phyloP scores from a whole-genome alignment of 2,888 invertebrate species.

The Folsomia candida region DNA sequence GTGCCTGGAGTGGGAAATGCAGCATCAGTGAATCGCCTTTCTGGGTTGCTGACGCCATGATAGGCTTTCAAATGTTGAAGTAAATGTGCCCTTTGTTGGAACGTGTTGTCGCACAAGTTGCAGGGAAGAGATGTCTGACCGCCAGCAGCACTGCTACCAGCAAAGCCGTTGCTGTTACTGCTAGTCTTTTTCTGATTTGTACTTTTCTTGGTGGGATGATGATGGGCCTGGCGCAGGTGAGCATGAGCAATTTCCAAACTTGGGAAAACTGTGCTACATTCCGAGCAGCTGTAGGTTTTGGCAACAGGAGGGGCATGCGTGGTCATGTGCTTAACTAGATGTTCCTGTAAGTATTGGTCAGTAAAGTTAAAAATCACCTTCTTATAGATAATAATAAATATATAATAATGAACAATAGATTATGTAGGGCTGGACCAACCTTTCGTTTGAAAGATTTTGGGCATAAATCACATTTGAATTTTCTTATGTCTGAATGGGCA shows the following conservation, averaged over 20 bases:
- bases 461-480: conserved; percentile 44
- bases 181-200: too few relatives aligned
- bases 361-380: too few relatives aligned
- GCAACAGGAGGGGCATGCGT: conserved; percentile 45
- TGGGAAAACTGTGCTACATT: conserved; percentile 43
- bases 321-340: conserved; percentile 43
- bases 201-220: not conserved
- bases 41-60: conserved; percentile 31
- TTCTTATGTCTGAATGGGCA: conserved; percentile 39
- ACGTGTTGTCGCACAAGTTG: conserved; percentile 44
- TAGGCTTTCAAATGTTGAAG: conserved; percentile 39
- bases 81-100: conserved; percentile 35
- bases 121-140: conserved; percentile 32
- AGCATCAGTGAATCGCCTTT: too few relatives aligned
- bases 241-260: conserved; percentile 46
- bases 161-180: too few relatives aligned
- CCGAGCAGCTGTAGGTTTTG: conserved; percentile 37
- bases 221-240: conserved; percentile 42
- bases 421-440: too few relatives aligned
- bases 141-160: not conserved
- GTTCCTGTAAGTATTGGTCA: conserved; percentile 32
- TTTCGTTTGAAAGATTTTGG: conserved; percentile 47
- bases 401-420: too few relatives aligned
- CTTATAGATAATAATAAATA: too few relatives aligned
- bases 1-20: too few relatives aligned